Conservation (phyloP, 2,113 vertebrate species). For the Fulmarus glacialis region DNA sequence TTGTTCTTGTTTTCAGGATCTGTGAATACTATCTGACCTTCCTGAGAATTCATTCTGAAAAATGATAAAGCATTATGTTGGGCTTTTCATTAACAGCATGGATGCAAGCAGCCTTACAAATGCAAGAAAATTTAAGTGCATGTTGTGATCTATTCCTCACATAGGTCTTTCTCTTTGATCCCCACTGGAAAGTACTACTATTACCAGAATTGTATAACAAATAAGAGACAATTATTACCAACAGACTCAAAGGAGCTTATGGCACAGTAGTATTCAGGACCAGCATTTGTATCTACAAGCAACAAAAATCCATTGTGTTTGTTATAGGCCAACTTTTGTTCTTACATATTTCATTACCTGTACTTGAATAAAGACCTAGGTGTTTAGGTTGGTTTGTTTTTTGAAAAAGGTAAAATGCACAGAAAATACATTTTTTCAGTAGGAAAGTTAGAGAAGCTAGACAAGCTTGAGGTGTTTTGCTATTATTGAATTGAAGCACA, state of each 20-base stretch:
- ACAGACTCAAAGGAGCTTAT: constrained; percentile 10
- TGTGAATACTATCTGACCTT: background rate
- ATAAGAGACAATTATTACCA: constrained; percentile 27
- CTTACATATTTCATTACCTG: background rate
- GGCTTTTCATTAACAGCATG: constrained; percentile 12
- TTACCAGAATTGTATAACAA: constrained; percentile 4
- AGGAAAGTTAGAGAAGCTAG: background rate
- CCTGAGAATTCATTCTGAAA: constrained; percentile 1
- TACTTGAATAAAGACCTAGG: background rate
- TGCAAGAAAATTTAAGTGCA: constrained; percentile 31
- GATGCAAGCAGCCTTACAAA: constrained; percentile 30
- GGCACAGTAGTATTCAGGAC: constrained; percentile 7
- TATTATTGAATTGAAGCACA: background rate
- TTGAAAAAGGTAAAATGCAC: background rate
- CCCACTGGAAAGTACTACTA: constrained; percentile 50
- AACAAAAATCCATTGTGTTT: background rate
- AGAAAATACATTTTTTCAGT: background rate
- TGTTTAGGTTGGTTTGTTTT: background rate
- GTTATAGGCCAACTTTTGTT: background rate
- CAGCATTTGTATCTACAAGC: background rate
- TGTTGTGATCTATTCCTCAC: constrained; percentile 24
- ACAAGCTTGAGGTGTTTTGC: background rate
- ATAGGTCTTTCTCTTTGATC: constrained; percentile 47
- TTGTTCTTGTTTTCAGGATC: background rate
- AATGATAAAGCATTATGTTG: background rate